Evolutionary conservation across 1,140 invertebrate species (phyloP), one percentile per base, ranked within the genome.

Genomic region (Drosophila kurseongensis): DNA sequence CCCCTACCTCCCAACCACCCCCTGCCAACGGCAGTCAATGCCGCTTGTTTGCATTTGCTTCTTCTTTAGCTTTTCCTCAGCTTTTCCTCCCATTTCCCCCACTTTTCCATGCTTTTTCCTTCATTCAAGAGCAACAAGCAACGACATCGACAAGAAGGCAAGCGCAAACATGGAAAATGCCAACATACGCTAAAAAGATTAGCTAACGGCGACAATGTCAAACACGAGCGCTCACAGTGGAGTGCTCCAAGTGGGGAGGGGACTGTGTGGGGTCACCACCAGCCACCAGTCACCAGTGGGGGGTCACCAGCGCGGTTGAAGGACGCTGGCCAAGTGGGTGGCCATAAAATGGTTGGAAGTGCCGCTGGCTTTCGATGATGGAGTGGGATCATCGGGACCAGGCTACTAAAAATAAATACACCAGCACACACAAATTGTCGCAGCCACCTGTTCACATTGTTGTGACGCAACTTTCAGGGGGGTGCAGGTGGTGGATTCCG

Each of bases 111-210:
- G 65, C 65, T 61, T 69, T 80, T 57, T 62, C 73, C 81, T 52
- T 63, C 62, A 86, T 45, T 76, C 78, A 66, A 80, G 77, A 76
- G 51, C 66, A 71, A 79, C 71, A 66, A 65, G 75, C 61, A 66
- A 55, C 59, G 57, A 52, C 54, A 78, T 52, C 66, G 59, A 81
- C 78, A 86, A 86, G 74, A 76, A 71, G 82, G 83, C 61, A 57
- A 75, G 66, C 73, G 73, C 84, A 88, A 88, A 88, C 83, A 88
- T 88, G 83, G 86, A 89, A 85, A 88, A 88, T 88, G 83, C 84
- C 83, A 88, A 88, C 83, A 88, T 88, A 89, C 83, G 83, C 83
- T 88, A 88, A 88, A 88, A 88, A 88, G 83, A 88, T 88, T 88
- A 88, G 83, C 83, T 83, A 88, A 89, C 79, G 84, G 83, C 83